phyloP scores from a whole-genome alignment of 2,113 vertebrate species.

The Archocentrus centrarchus region DNA sequence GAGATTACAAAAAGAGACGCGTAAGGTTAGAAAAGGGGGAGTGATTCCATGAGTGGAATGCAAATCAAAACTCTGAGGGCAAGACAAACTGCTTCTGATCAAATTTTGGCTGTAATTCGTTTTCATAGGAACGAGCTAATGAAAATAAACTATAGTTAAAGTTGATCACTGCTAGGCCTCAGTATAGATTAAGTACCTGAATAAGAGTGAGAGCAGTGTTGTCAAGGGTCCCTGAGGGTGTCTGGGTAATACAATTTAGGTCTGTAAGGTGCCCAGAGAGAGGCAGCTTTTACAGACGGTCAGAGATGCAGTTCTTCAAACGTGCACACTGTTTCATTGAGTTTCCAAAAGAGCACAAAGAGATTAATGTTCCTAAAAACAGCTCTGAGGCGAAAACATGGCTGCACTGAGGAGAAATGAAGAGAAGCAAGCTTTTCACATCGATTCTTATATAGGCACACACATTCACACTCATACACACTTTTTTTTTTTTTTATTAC shows the following conservation, averaged over 20 bases:
- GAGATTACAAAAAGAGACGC: not conserved
- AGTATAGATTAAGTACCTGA: slow-evolving; percentile 95
- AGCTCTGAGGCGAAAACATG: slow-evolving; percentile 40
- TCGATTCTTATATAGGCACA: slow-evolving; percentile 58
- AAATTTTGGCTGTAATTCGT: slow-evolving; percentile 30
- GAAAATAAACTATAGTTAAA: slow-evolving; percentile 34
- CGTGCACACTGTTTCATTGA: slow-evolving; percentile 29
- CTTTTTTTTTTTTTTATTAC: slow-evolving; percentile 33
- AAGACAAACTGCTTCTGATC: slow-evolving; percentile 30
- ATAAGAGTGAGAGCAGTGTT: slow-evolving; percentile 92
- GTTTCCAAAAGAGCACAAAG: slow-evolving; percentile 39
- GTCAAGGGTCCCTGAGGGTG: slow-evolving; percentile 96
- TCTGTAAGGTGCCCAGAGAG: slow-evolving; percentile 42
- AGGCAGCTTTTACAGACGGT: slow-evolving; percentile 34
- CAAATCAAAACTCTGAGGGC: slow-evolving; percentile 22
- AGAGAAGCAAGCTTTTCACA: slow-evolving; percentile 48
- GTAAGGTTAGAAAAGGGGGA: slow-evolving; percentile 3
- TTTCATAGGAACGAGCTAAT: slow-evolving; percentile 21
- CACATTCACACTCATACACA: slow-evolving; percentile 55
- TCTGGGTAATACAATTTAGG: slow-evolving; percentile 63
- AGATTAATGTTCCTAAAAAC: slow-evolving; percentile 39
- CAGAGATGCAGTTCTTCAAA: slow-evolving; percentile 27
- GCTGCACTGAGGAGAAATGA: slow-evolving; percentile 36
- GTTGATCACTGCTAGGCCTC: slow-evolving; percentile 90
- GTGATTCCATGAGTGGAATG: not conserved